A percentile compares a stretch with the other conserved stretches of the same genome.
Evolutionary conservation across 1,140 invertebrate species (phyloP).

Genomic region (Elymnias hypermnestra): DNA sequence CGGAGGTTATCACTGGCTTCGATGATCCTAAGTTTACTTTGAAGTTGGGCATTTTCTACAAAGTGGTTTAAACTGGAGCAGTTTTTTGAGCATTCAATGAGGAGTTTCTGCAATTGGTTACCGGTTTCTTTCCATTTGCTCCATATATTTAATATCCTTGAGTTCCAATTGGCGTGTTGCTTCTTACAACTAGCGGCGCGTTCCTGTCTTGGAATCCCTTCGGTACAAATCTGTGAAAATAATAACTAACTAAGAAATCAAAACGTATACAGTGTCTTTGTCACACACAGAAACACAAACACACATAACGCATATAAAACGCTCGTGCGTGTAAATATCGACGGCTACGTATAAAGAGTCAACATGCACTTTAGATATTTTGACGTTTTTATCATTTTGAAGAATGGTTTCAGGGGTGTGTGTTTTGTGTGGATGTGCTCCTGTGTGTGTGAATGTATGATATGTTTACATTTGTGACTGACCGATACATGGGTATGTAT

Average conservation of each 20-base stretch:
- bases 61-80: slow-evolving; percentile 46
- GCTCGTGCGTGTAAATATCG: too few relatives aligned
- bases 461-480: too few relatives aligned
- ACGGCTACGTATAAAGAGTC: not conserved
- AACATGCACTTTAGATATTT: too few relatives aligned
- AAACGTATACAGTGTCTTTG: too few relatives aligned
- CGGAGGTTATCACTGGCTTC: slow-evolving; percentile 39
- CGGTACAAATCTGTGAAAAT: slow-evolving; percentile 45
- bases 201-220: slow-evolving; percentile 61
- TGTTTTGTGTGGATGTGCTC: too few relatives aligned
- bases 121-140: slow-evolving; percentile 45
- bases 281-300: not conserved
- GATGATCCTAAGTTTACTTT: slow-evolving; percentile 36
- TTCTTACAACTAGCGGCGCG: slow-evolving; percentile 49
- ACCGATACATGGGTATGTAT: too few relatives aligned
- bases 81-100: slow-evolving; percentile 33
- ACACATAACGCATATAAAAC: too few relatives aligned
- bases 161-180: slow-evolving; percentile 41
- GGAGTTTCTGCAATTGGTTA: slow-evolving; percentile 32
- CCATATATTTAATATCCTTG: slow-evolving; percentile 38
- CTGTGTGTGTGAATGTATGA: too few relatives aligned
- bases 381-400: too few relatives aligned
- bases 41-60: slow-evolving; percentile 37
- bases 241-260: too few relatives aligned
- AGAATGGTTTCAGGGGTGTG: too few relatives aligned